Evolutionary conservation across 2,113 vertebrate genomes (phyloP).

Genomic region (Odontophorus gujanensis): DNA sequence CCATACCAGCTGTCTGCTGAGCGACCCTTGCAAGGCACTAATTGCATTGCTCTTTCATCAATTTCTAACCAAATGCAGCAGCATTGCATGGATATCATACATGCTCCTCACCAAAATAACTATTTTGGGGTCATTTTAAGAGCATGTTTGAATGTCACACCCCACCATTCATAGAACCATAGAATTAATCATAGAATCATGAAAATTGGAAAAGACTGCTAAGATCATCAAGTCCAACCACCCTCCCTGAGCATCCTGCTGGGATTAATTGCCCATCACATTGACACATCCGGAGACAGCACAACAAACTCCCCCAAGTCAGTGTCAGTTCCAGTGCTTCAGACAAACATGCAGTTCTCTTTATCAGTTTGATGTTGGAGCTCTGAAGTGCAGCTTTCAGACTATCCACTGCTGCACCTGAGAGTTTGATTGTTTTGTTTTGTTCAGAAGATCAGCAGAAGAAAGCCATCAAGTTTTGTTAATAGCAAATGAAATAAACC

Average conservation of each 20-base stretch:
- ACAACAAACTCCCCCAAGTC: neutral
- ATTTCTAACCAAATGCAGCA: neutral
- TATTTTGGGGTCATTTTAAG: neutral
- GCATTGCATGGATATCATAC: neutral
- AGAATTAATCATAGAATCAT: too few relatives aligned
- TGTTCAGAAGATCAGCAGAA: neutral
- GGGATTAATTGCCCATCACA: neutral
- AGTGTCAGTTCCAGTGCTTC: neutral
- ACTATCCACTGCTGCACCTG: neutral
- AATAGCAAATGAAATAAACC: neutral
- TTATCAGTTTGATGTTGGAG: neutral
- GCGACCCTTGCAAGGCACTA: neutral
- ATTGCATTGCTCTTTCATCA: neutral
- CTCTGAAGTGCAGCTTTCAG: neutral
- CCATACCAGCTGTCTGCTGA: neutral
- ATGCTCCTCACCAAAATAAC: neutral
- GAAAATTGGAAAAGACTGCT: too few relatives aligned
- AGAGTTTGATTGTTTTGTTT: neutral
- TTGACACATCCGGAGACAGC: neutral
- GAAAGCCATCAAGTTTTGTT: neutral
- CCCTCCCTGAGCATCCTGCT: neutral
- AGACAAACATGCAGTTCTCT: neutral
- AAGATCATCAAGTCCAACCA: too few relatives aligned
- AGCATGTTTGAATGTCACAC: neutral
- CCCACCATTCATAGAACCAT: neutral